A percentile compares a stretch with the other conserved stretches of the same genome.
Evolutionary conservation across 2,113 vertebrate genomes (phyloP).

Genomic region (Rhynchopsitta pachyrhyncha): DNA sequence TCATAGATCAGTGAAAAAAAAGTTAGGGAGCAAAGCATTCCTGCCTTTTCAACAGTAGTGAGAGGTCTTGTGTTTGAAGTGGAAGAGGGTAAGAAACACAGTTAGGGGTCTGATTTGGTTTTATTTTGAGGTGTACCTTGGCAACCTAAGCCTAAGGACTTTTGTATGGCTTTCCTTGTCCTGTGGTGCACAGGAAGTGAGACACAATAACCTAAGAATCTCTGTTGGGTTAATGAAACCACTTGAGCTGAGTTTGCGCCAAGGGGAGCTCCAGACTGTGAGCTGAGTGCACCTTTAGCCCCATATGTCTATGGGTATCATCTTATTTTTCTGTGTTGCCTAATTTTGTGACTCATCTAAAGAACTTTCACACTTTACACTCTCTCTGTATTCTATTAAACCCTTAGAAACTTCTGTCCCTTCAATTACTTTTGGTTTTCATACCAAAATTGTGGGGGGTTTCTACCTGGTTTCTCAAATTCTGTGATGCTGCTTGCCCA

Average conservation of each 20-base stretch:
- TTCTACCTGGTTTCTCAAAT: neutral
- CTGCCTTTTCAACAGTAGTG: neutral
- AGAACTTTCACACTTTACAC: neutral
- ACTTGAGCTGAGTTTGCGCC: neutral
- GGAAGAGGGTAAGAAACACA: neutral
- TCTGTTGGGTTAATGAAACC: neutral
- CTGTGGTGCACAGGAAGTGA: neutral
- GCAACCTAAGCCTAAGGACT: neutral
- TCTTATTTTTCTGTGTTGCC: neutral
- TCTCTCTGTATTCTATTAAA: neutral
- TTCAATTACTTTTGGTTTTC: neutral
- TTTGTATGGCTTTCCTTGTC: neutral
- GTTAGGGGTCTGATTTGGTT: neutral
- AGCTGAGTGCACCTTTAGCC: neutral
- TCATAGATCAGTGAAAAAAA: neutral
- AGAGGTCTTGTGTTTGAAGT: neutral
- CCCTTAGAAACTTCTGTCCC: neutral
- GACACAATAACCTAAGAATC: neutral
- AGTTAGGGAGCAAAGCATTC: neutral
- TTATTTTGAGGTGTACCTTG: neutral
- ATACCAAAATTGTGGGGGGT: accelerated
- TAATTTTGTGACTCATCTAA: neutral
- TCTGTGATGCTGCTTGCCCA: neutral
- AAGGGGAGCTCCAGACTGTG: neutral
- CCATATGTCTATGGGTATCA: neutral